Evolutionary conservation across 1,140 invertebrate species (phyloP), one percentile per base, ranked within the genome.

Genomic region (honey bee (Apis mellifera)): DNA sequence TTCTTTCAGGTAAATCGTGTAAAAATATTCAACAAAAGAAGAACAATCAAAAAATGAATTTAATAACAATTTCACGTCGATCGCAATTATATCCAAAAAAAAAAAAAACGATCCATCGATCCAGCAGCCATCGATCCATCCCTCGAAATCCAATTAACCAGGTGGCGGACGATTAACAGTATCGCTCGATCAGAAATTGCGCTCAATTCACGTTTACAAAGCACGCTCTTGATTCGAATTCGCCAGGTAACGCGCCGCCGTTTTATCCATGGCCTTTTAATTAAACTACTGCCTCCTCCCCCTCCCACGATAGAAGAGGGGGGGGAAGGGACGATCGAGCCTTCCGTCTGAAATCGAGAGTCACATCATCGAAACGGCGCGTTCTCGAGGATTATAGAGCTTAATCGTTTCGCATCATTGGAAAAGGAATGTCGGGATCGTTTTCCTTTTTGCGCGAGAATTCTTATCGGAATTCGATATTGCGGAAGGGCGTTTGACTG

Each of bases 401-500:
- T 88, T 85, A 86, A 89, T 85, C 83, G 85, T 84, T 85, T 66
- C 70, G 83, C 82, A 83, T 78, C 89, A 88, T 89, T 75, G 76
- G 85, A 78, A 90, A 87, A 89, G 87, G 86, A 91, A 90, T 77
- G 86, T 85, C 81, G 54, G 59, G 68, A 73, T 52, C 55, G 86
- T 78, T 87, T 78, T 81, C 78, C 80, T 86, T 89, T n/a, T 89
- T 82, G 86, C 82, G 52, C 77, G 73, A 65, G 84, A 86, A 89
- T 91, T 93, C 91, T 92, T 92, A 93, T 93, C 89, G 91, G 88
- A 93, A 93, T 91, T 88, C 91, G 91, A 93, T 92, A 92, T 88
- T 82, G 65, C 70, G 78, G 79, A 64, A 9, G 15, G 59, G 60
- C 19, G 7, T 42, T 42, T 26, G 21, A 26, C 2, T 83, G 64